phyloP scores from a whole-genome alignment of 2,888 invertebrate genomes.

The Synanthedon myopaeformis region DNA sequence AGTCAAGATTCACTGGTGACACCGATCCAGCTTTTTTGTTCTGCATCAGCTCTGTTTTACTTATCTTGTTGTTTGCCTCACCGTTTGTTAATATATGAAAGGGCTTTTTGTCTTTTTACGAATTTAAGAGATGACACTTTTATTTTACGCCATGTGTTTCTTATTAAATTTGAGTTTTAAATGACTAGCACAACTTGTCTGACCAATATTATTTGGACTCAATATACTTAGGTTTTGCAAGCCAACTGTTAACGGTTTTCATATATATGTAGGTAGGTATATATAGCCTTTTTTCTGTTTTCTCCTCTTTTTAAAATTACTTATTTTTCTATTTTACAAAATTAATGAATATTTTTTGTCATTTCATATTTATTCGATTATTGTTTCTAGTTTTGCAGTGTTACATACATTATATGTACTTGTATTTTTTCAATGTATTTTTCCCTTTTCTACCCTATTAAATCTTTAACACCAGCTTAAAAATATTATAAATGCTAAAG shows the following conservation, averaged over 20 bases:
- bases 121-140: neutral
- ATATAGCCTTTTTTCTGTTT: neutral
- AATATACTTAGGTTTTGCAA: no score
- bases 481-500: no score
- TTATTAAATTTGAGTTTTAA: neutral
- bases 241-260: no score
- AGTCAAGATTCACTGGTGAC: conserved; percentile 25
- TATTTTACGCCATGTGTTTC: neutral
- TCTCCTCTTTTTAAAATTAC: neutral
- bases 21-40: conserved; percentile 17
- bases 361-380: no score
- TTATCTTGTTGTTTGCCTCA: conserved; percentile 4
- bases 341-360: no score
- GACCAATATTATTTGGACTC: neutral
- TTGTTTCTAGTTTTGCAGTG: no score
- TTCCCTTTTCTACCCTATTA: no score
- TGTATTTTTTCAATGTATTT: no score
- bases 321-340: no score
- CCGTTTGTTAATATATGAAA: conserved; percentile 15
- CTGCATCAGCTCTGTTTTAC: conserved; percentile 14
- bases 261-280: no score
- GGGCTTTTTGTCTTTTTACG: conserved; percentile 12
- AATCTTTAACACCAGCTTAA: no score
- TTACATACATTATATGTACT: no score
- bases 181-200: neutral